Conservation (phyloP, 2,797 vertebrate species). For the Podarcis siculus region DNA sequence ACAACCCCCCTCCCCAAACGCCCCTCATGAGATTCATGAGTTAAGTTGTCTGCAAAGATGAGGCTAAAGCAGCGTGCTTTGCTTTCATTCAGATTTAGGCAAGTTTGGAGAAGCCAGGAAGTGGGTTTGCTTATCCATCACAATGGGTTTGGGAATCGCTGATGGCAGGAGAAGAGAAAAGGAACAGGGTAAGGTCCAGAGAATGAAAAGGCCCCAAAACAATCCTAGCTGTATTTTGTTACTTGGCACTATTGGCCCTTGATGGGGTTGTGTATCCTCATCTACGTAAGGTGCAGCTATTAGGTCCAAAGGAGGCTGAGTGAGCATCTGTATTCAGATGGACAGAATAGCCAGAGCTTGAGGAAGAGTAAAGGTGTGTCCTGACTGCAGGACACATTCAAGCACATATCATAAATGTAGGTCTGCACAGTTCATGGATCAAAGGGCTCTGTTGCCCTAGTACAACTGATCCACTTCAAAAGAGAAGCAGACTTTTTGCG, state of each 20-base stretch:
- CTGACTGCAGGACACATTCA: too few species aligned
- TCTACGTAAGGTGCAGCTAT: neutral
- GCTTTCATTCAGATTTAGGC: constrained; percentile 43
- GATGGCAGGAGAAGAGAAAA: neutral
- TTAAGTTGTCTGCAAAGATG: constrained; percentile 45
- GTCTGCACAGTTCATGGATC: too few species aligned
- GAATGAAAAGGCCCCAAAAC: neutral
- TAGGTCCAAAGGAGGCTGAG: neutral
- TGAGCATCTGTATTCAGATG: too few species aligned
- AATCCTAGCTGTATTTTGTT: neutral
- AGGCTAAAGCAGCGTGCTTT: constrained; percentile 21
- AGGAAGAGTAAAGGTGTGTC: neutral
- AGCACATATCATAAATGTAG: too few species aligned
- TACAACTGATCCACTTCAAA: neutral
- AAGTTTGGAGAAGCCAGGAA: neutral
- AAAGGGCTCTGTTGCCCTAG: too few species aligned
- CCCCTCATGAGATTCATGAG: constrained; percentile 42
- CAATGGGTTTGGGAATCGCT: neutral
- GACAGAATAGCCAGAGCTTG: neutral
- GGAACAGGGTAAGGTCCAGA: neutral
- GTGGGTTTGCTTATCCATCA: too few species aligned
- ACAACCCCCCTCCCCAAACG: constrained; percentile 14
- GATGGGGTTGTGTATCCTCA: neutral
- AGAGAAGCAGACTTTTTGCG: too few species aligned
- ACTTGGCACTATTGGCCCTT: neutral